These are phyloP conservation scores for Synanthedon tipuliformis DNA, from an alignment of 2,888 invertebrate species.

Conservation along the genomic window DNA sequence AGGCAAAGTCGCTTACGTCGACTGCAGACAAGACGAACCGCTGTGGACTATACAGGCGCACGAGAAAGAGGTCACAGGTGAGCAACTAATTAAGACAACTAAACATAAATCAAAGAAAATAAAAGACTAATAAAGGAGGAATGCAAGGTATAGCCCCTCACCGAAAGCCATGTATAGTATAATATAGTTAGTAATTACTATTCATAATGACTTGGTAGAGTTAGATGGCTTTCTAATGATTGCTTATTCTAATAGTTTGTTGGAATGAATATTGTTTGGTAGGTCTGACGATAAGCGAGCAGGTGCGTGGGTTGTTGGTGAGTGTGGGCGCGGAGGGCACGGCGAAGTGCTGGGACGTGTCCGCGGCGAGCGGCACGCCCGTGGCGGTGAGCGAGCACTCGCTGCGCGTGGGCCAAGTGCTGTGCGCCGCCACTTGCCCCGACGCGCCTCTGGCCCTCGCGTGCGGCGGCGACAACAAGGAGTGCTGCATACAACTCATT, in stretches of 20 bases:
- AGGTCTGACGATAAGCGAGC: conserved; percentile 79
- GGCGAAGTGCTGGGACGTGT: conserved; percentile 88
- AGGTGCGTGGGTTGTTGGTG: conserved; percentile 80
- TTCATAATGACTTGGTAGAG: too few relatives aligned
- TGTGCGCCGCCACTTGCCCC: conserved; percentile 81
- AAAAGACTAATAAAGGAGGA: too few relatives aligned
- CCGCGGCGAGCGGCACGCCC: conserved; percentile 7
- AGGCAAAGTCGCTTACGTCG: conserved; percentile 79
- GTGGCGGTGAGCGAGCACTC: conserved; percentile 56
- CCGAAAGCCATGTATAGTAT: too few relatives aligned
- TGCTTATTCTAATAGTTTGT: too few relatives aligned
- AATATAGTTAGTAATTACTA: too few relatives aligned
- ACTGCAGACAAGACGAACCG: conserved; percentile 75
- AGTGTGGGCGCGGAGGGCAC: conserved; percentile 83
- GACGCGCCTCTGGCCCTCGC: conserved; percentile 86
- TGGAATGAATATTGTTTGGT: too few relatives aligned
- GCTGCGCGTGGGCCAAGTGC: conserved; percentile 77
- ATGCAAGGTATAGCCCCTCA: too few relatives aligned
- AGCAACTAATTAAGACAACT: too few relatives aligned
- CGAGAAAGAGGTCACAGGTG: conserved; percentile 85
- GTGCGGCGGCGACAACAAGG: conserved; percentile 86
- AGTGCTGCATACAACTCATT: conserved; percentile 77
- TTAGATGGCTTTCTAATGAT: too few relatives aligned
- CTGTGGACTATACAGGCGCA: conserved; percentile 84
- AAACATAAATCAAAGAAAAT: too few relatives aligned